Conservation (phyloP, 2,113 vertebrate species). For the Cottus gobio region DNA sequence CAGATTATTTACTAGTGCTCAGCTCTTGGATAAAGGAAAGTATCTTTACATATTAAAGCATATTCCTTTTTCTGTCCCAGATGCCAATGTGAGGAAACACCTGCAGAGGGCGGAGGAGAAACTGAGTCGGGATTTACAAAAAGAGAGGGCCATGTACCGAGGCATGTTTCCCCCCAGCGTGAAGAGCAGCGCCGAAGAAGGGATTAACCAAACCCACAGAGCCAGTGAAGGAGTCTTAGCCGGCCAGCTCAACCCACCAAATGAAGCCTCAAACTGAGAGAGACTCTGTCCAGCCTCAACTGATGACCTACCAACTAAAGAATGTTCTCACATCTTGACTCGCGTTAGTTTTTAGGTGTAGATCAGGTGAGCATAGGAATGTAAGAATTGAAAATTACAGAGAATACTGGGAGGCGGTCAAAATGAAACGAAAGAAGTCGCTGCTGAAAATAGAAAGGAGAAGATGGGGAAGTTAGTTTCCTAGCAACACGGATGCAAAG, state of each 20-base stretch:
- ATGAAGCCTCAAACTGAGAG: constrained; percentile 39
- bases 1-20: neutral
- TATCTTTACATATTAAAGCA: neutral
- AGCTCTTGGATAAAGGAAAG: neutral
- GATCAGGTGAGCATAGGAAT: constrained; percentile 15
- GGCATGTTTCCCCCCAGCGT: constrained; percentile 86
- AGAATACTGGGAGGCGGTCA: constrained; percentile 22
- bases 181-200: constrained; percentile 51
- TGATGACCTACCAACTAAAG: constrained; percentile 18
- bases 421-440: constrained; percentile 35
- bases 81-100: constrained; percentile 86
- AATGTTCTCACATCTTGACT: constrained; percentile 14
- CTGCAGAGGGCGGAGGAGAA: constrained; percentile 87
- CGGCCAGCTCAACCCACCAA: constrained; percentile 1
- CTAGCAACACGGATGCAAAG: constrained; percentile 69
- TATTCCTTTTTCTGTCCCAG: constrained; percentile 68
- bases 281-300: constrained; percentile 24
- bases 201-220: constrained; percentile 48
- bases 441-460: constrained; percentile 65
- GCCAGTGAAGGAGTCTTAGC: constrained; percentile 45
- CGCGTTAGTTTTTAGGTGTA: constrained; percentile 1
- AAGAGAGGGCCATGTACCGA: constrained; percentile 88
- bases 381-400: neutral
- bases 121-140: constrained; percentile 84
- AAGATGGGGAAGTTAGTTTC: constrained; percentile 60